Percentiles rank a stretch among this genome's conserved stretches.
These are phyloP conservation scores for Aplodontia rufa DNA, from an alignment of 2,113 vertebrate species.

Conservation along the genomic window DNA sequence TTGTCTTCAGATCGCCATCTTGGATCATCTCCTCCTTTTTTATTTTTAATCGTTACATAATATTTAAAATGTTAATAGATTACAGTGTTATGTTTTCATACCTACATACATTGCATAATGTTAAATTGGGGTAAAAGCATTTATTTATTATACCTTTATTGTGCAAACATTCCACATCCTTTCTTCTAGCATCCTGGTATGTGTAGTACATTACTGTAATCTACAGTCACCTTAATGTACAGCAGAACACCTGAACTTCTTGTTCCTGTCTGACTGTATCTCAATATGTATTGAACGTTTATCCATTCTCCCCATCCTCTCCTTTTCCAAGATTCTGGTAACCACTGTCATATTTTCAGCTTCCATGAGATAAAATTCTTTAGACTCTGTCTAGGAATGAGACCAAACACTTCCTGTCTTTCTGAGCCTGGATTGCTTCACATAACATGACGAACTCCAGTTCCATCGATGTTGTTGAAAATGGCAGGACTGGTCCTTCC, in stretches of 20 bases:
- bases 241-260: background rate
- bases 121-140: background rate
- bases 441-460: too few relatives aligned
- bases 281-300: too few relatives aligned
- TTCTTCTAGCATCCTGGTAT: background rate
- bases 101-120: background rate
- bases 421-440: background rate
- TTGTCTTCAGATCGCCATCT: too few relatives aligned
- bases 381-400: background rate
- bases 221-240: background rate
- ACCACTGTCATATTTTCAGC: background rate
- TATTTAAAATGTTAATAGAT: background rate
- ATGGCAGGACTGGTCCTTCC: too few relatives aligned
- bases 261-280: too few relatives aligned
- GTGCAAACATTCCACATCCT: background rate
- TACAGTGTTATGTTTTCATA: background rate
- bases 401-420: background rate
- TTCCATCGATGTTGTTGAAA: background rate
- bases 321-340: rapidly evolving
- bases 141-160: background rate
- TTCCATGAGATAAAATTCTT: background rate
- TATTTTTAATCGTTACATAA: too few relatives aligned
- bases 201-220: background rate
- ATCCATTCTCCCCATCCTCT: background rate
- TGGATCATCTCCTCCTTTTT: too few relatives aligned